Percentiles rank a stretch among this genome's conserved stretches.
Evolutionary conservation across 1,140 invertebrate genomes (phyloP).

Genomic region (Odontomachus brunneus): DNA sequence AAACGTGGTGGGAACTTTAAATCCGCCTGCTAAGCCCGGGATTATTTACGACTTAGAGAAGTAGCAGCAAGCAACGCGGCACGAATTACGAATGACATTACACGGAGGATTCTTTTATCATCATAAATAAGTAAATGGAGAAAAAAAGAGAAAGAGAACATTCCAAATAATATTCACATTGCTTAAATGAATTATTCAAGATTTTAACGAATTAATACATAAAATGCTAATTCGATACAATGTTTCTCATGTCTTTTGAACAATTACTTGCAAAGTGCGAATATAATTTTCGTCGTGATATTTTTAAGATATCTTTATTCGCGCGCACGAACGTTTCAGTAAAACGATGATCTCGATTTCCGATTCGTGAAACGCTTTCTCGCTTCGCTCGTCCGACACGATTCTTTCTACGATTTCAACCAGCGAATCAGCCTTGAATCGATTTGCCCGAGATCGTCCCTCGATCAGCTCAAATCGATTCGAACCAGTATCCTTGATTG

Average conservation of each 20-base stretch:
- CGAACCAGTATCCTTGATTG: conserved; percentile 67
- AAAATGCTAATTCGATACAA: too few relatives aligned
- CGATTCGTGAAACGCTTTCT: conserved; percentile 72
- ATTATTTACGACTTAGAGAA: conserved; percentile 78
- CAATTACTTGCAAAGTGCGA: conserved; percentile 31
- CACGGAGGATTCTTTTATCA: conserved; percentile 15
- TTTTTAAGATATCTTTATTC: conserved; percentile 55
- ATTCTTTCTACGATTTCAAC: conserved; percentile 68
- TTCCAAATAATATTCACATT: conserved; percentile 4
- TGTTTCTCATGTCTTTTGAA: background rate
- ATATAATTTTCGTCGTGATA: conserved; percentile 5
- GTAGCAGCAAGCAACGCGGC: conserved; percentile 75
- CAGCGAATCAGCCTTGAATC: conserved; percentile 70
- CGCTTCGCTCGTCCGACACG: conserved; percentile 71
- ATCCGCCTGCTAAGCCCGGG: conserved; percentile 75
- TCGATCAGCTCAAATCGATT: conserved; percentile 73
- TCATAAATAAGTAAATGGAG: conserved; percentile 9
- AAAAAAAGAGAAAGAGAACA: background rate
- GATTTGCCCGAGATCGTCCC: conserved; percentile 70
- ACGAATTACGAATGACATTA: conserved; percentile 72
- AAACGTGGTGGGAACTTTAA: conserved; percentile 76
- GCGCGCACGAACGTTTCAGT: conserved; percentile 67
- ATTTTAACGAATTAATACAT: background rate
- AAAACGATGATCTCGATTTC: conserved; percentile 68
- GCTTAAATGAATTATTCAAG: background rate